Base-by-base conservation (phyloP, 2,888 invertebrate species). In the Lasioglossum leucozonium region DNA sequence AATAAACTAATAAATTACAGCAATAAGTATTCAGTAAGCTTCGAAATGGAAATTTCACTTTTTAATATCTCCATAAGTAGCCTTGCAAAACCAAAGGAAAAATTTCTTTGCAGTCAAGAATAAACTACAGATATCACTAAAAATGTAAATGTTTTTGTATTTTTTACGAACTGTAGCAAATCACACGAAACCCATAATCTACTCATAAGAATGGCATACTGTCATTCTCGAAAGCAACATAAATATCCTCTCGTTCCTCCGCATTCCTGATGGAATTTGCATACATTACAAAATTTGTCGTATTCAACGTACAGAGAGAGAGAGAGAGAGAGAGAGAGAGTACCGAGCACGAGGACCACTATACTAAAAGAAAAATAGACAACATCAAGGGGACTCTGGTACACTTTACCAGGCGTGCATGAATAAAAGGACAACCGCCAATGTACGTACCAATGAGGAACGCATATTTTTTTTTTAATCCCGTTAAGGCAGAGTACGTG, bases 401-500 rank as follows among this genome's bases (percentile, higher is more conserved):
- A 47, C 62, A 13, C 30, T 67, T 67, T 22, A 22, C 42, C 11
- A 2, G 11, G 34, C 30, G 8, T 3, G 18, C 30, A 4, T 16
- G 34, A 47, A 72, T 10, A 44, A 30, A 44, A 18, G 16, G 30
- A 26, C 72, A 10, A 26, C 47, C 47, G 11, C 18, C 22, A 22
- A 18, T 30, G 26, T 26, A 30, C 22, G 26, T 47, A 72, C 44
- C 4, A 72, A 44, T 26, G 58, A 3, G 18, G 16, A 16, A 58
- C 34, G 80, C 18, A 51, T 44, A n/a, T n/a, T n/a, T n/a, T 13
- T 71, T 44, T 73, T 0, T 11, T 37, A 26, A 22, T 90, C 74
- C 90, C 89, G 89, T 87, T 90, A 90, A 62, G n/a, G 42, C 40
- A 47, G 37, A 4, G 16, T 47, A 58, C 86, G 44, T 73, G 65